Conservation (phyloP, 2,113 vertebrate species). For the Anoura caudifer region DNA sequence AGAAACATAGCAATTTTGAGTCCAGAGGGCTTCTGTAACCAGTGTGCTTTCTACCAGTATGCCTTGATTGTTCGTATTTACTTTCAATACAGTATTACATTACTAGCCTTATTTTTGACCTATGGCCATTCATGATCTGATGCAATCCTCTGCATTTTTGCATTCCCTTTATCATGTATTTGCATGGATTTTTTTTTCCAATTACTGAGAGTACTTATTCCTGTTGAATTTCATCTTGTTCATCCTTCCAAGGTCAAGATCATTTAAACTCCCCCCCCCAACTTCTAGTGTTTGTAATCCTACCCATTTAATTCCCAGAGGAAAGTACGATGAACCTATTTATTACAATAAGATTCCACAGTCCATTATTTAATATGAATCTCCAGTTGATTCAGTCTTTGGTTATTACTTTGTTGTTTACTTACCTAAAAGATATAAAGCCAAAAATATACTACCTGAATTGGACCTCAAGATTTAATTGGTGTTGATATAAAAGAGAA, state of each 20-base stretch:
- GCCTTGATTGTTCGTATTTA: background rate
- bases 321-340: background rate
- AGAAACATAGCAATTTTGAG: background rate
- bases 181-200: background rate
- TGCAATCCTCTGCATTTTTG: background rate
- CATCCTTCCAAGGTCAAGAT: background rate
- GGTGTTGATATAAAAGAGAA: background rate
- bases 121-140: background rate
- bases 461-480: constrained; percentile 6
- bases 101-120: background rate
- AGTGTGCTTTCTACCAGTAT: background rate
- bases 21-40: background rate
- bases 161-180: background rate
- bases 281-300: constrained; percentile 2
- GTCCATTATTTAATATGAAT: background rate
- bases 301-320: background rate
- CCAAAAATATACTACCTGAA: background rate
- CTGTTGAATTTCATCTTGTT: constrained; percentile 6
- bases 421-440: background rate
- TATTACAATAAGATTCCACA: background rate
- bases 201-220: background rate
- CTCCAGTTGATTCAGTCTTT: background rate
- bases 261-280: background rate
- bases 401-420: constrained; percentile 5
- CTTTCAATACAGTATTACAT: background rate